Base-by-base conservation (phyloP, 2,797 vertebrate genomes). In the Poeciliopsis gracilis region DNA sequence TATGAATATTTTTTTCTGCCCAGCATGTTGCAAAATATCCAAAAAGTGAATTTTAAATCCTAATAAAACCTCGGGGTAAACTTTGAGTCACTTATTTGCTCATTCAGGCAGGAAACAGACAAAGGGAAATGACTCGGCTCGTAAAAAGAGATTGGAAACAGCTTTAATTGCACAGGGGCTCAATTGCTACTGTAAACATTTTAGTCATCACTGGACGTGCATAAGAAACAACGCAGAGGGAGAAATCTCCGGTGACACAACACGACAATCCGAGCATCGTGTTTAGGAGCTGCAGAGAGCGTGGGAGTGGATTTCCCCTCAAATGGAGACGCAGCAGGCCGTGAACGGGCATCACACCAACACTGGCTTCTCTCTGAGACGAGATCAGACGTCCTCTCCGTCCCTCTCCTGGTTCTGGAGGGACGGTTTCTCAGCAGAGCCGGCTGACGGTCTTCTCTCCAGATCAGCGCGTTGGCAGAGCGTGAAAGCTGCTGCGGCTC, bases 21-120 rank as follows among this genome's bases (percentile, higher is more conserved):
- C 10, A 55, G 25, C 53, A n/a, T 55, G 25, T 4, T n/a, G 53
- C 11, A 55, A n/a, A 55, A 11, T 51, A 25, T 55, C 12, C 20
- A 10, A 53, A 25, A 53, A 55, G 23, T 55, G 8, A 10, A n/a
- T 25, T n/a, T n/a, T n/a, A 10, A 4, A n/a, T n/a, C 0, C n/a
- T 12, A 55, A 63, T 63, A 36, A 74, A 90, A 83, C 79, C 82
- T 83, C 80, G 84, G 86, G 86, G 90, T 76, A 86, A 89, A 88
- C 79, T 79, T 86, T 80, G 80, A 91, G 88, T 80, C 76, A 89
- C 81, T 92, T 73, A 86, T 88, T 86, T 83, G 81, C 91, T 87
- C 82, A 92, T 93, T 94, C 82, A 92, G 84, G 59, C 82, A 92
- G 93, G 91, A 94, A 92, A 90, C 84, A 87, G 86, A 83, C 63